Conservation (phyloP, 2,113 vertebrate genomes). For the Eurypyga helias region DNA sequence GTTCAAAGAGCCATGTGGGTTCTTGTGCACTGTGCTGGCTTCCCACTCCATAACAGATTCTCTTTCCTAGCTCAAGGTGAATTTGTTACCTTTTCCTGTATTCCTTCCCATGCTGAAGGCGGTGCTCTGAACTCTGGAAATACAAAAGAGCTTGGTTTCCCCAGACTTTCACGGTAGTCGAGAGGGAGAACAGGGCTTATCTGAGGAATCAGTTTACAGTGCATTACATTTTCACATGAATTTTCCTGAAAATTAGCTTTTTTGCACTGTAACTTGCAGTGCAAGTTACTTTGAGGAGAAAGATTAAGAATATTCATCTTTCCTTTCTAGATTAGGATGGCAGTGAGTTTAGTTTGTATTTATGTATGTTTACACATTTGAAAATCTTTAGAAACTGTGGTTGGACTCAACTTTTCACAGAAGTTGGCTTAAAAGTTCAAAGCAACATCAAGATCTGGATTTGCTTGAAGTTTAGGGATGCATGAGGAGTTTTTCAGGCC, state of each 20-base stretch:
- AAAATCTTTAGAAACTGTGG: not conserved
- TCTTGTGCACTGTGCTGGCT: not conserved
- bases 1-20: not conserved
- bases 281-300: too few species aligned
- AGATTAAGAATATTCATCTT: not conserved
- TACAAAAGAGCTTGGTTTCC: not conserved
- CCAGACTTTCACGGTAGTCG: not conserved
- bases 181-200: accelerated
- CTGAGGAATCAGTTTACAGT: not conserved
- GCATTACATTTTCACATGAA: not conserved
- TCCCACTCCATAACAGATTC: not conserved
- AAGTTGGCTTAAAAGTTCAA: not conserved
- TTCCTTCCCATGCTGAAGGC: not conserved
- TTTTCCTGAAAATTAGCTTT: not conserved
- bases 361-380: not conserved
- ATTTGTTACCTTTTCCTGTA: not conserved
- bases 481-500: not conserved
- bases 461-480: not conserved
- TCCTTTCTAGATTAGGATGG: not conserved
- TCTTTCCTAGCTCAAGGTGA: not conserved
- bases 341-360: not conserved
- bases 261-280: not conserved
- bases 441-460: not conserved
- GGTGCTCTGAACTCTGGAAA: not conserved
- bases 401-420: not conserved